A percentile compares a stretch with the other conserved stretches of the same genome.
phyloP scores from a whole-genome alignment of 2,113 vertebrate species.

The Probosciger aterrimus region DNA sequence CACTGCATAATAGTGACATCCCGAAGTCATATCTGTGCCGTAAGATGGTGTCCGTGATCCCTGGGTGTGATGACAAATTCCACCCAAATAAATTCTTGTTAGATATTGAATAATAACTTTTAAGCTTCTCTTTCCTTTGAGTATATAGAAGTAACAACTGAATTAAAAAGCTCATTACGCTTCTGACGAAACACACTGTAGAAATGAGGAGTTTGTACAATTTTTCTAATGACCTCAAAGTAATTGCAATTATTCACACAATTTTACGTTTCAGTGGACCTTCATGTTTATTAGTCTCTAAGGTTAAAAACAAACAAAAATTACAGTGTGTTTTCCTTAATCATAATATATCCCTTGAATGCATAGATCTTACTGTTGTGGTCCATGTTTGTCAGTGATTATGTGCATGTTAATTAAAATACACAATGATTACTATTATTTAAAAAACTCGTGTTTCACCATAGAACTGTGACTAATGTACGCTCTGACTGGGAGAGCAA shows the following conservation, averaged over 20 bases:
- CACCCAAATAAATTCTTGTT: background rate
- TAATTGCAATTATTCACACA: background rate
- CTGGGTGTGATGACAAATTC: fast-evolving
- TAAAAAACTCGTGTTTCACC: background rate
- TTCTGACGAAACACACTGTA: background rate
- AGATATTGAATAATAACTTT: background rate
- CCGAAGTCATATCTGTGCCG: fast-evolving
- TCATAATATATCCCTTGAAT: background rate
- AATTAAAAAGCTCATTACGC: fast-evolving
- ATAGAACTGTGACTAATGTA: too few species aligned
- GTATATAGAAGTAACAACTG: background rate
- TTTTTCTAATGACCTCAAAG: background rate
- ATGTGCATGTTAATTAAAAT: background rate
- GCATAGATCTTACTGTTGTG: background rate
- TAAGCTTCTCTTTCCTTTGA: background rate
- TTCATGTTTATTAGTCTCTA: background rate
- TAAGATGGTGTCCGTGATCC: too few species aligned
- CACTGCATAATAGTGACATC: fast-evolving
- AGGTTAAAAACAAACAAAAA: background rate
- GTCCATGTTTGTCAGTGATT: background rate
- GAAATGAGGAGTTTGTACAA: background rate
- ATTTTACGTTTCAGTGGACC: background rate
- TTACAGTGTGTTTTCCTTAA: background rate
- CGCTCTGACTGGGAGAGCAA: background rate
- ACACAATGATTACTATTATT: too few species aligned